Base-by-base conservation (phyloP, 1,140 invertebrate genomes). In the Mercenaria mercenaria region DNA sequence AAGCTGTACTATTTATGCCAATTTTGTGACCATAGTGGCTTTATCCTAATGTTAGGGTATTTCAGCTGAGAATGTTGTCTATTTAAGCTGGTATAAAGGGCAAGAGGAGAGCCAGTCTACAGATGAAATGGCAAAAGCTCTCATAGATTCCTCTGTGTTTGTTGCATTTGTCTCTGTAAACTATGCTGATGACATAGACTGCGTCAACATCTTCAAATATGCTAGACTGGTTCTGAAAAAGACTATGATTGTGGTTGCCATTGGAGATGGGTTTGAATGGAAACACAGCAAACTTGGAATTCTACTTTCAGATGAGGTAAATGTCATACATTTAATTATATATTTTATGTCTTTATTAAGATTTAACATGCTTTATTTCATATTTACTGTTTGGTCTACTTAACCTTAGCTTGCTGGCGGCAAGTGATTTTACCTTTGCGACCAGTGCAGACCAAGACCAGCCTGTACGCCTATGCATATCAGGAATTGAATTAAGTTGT, bases 181-280 rank as follows among this genome's bases (percentile, higher is more conserved):
- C 50, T 96, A 93, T 87, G 93, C 93, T 0, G 80, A 92, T 32
- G 93, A 95, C 61, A 89, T 93, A 32, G 74, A 59, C 0, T 95
- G 94, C 88, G 93, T 93, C 72, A 93, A 95, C 56, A 89, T 95
- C 26, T 95, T 95, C 64, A 95, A 95, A 88, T 95, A 94, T 89
- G 95, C 95, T 20, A 91, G 93, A 32, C 81, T 92, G 18, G 94
- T 91, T 8, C 89, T 96, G 79, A 91, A 92, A 50, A 95, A 95
- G 52, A 93, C 92, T 18, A 92, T 95, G 84, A 80, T 95, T 8
- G 80, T 95, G 37, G 92, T 96, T 41, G 92, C 93, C 18, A 81
- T 95, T 34, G 95, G 95, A 8, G 88, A 92, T 34, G 91, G 91
- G 32, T 91, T 92, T 43, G 88, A 94, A 37, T 95, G 94, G 94